These are phyloP conservation scores for Notechis scutatus DNA, from an alignment of 2,113 vertebrate genomes.

Conservation along the genomic window DNA sequence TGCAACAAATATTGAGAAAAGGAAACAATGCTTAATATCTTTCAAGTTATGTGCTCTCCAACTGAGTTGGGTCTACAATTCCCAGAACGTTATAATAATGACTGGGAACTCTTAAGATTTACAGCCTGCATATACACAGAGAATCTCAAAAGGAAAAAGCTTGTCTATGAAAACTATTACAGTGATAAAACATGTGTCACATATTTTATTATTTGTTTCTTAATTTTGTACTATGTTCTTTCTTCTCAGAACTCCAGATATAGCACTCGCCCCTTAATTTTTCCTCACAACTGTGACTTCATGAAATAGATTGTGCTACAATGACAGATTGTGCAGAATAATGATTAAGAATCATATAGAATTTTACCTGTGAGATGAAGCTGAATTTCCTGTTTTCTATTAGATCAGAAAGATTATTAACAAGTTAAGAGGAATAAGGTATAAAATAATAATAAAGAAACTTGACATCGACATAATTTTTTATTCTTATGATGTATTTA, in stretches of 20 bases:
- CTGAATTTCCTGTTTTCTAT: background rate
- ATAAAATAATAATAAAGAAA: background rate
- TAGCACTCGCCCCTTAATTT: background rate
- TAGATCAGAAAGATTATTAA: background rate
- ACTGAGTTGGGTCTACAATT: background rate
- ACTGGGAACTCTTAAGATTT: background rate
- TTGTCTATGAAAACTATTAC: background rate
- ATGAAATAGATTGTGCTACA: background rate
- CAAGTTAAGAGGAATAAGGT: background rate
- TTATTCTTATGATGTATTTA: background rate
- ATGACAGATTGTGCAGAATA: background rate
- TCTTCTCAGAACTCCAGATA: background rate
- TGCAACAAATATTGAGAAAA: background rate
- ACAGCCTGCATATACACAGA: background rate
- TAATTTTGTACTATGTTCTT: background rate
- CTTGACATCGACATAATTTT: background rate
- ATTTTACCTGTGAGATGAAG: background rate
- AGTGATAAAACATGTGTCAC: background rate
- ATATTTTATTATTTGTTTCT: background rate
- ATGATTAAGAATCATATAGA: background rate
- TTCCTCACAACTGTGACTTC: background rate
- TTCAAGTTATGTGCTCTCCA: background rate
- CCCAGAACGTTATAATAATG: background rate
- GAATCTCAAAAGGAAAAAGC: background rate
- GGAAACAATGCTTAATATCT: background rate